Percentiles rank a stretch among this genome's conserved stretches.
Conservation (phyloP, 2,888 invertebrate genomes). For the Caenorhabditis angaria region DNA sequence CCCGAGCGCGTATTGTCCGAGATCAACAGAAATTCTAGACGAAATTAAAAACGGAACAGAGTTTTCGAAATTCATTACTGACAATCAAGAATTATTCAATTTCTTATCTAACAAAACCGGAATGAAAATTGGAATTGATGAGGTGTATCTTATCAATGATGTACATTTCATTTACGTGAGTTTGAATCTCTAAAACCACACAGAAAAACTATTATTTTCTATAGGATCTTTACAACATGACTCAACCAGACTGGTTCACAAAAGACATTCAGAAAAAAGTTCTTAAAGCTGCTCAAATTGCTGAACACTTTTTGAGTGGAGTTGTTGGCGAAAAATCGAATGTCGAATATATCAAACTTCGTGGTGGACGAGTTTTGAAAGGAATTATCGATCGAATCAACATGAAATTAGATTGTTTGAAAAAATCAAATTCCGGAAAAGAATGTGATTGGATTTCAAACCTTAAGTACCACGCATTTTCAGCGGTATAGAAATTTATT, state of each 20-base stretch:
- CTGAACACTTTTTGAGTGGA: slow-evolving; percentile 58
- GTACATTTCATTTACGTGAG: slow-evolving; percentile 63
- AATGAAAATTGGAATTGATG: slow-evolving; percentile 50
- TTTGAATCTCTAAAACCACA: too few relatives aligned
- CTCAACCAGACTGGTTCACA: slow-evolving; percentile 58
- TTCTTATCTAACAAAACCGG: slow-evolving; percentile 57
- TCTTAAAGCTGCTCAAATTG: slow-evolving; percentile 57
- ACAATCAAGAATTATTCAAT: slow-evolving; percentile 55
- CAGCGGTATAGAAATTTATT: too few relatives aligned
- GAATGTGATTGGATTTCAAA: slow-evolving; percentile 56
- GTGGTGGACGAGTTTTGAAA: slow-evolving; percentile 46
- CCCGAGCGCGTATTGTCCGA: slow-evolving; percentile 49
- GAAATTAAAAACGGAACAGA: slow-evolving; percentile 44
- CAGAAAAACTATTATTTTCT: slow-evolving; percentile 1
- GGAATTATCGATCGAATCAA: slow-evolving; percentile 49
- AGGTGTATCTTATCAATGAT: slow-evolving; percentile 60
- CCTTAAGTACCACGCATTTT: slow-evolving; percentile 67
- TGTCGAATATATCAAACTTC: slow-evolving; percentile 51
- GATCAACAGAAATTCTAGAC: slow-evolving; percentile 53
- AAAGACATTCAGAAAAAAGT: slow-evolving; percentile 45
- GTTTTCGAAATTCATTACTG: slow-evolving; percentile 45
- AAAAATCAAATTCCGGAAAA: slow-evolving; percentile 33
- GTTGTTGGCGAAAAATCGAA: slow-evolving; percentile 53
- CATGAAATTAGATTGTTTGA: slow-evolving; percentile 39
- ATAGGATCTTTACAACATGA: slow-evolving; percentile 61